Conservation (phyloP, 2,888 invertebrate species). For the Idaea straminata region DNA sequence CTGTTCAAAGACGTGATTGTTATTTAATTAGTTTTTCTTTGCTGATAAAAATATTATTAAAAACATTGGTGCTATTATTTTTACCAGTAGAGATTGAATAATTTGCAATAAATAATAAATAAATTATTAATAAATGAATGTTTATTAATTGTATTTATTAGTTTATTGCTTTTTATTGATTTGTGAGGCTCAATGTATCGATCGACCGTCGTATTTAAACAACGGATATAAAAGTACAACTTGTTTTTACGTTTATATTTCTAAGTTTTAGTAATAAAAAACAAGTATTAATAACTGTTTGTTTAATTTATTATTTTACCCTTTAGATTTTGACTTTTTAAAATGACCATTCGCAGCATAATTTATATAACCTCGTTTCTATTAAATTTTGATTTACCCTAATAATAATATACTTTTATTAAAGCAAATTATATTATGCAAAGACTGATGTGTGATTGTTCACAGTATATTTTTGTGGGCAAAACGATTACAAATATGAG, state of each 20-base stretch:
- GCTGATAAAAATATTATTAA: slow-evolving; percentile 16
- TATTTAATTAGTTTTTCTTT: slow-evolving; percentile 12
- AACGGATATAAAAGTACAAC: slow-evolving; percentile 23
- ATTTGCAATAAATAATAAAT: slow-evolving; percentile 1
- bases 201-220: slow-evolving; percentile 3
- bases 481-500: too few species aligned
- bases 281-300: background rate
- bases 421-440: too few species aligned
- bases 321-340: too few species aligned
- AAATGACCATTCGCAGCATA: too few species aligned
- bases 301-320: background rate
- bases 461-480: too few species aligned
- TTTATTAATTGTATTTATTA: background rate
- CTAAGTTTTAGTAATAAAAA: slow-evolving; percentile 26
- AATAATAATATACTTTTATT: too few species aligned
- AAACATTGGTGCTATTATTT: background rate
- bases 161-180: background rate
- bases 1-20: slow-evolving; percentile 28
- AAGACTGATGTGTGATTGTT: too few species aligned
- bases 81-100: background rate
- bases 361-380: too few species aligned
- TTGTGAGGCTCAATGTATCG: background rate
- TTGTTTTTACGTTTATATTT: slow-evolving; percentile 24
- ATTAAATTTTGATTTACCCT: too few species aligned
- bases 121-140: background rate